Conservation (phyloP, 2,888 invertebrate species). For the Malacosoma neustria region DNA sequence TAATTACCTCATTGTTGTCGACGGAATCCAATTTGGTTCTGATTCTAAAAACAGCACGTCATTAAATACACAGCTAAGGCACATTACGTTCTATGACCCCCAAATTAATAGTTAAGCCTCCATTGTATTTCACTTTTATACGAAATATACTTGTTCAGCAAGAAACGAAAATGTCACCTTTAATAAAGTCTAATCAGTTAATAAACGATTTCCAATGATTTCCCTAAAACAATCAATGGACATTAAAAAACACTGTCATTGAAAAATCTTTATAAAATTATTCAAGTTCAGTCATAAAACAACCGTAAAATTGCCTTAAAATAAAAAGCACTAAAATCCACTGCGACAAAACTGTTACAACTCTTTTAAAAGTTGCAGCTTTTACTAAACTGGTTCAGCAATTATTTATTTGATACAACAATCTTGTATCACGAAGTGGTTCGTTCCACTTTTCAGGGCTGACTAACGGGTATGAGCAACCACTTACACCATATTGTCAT, state of each 20-base stretch:
- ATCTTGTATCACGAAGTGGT: not conserved
- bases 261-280: too few species aligned
- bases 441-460: constrained; percentile 8
- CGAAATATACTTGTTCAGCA: too few species aligned
- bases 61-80: constrained; percentile 28
- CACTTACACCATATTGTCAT: constrained; percentile 28
- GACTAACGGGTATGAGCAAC: constrained; percentile 37
- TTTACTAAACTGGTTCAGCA: not conserved
- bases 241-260: too few species aligned
- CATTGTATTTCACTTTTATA: not conserved
- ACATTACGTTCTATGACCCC: constrained; percentile 32
- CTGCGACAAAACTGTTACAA: too few species aligned
- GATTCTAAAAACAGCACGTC: constrained; percentile 24
- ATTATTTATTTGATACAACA: not conserved
- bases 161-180: too few species aligned
- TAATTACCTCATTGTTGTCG: constrained; percentile 51
- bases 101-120: constrained; percentile 3
- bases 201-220: too few species aligned
- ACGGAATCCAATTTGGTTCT: constrained; percentile 59
- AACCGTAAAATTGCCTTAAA: too few species aligned
- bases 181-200: too few species aligned
- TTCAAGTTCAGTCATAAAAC: too few species aligned
- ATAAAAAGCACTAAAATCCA: too few species aligned
- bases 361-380: too few species aligned
- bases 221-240: too few species aligned